phyloP scores from a whole-genome alignment of 2,113 vertebrate genomes.

The Tragelaphus buxtoni region DNA sequence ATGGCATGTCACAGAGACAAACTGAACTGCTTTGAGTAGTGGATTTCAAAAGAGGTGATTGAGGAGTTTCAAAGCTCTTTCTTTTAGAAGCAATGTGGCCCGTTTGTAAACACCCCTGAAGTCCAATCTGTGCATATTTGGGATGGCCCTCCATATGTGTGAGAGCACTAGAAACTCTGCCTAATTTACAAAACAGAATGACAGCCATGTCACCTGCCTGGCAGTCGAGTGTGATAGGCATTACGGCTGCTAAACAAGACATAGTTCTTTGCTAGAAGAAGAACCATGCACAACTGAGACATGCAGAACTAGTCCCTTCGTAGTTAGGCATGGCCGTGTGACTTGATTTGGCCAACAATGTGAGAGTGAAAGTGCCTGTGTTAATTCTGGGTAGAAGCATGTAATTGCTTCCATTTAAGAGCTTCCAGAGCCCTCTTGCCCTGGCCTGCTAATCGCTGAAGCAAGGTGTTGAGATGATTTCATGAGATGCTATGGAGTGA shows the following conservation, averaged over 20 bases:
- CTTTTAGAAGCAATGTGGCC: not conserved
- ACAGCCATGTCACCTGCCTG: not conserved
- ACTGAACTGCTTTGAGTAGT: not conserved
- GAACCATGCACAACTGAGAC: not conserved
- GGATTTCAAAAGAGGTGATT: not conserved
- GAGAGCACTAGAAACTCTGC: not conserved
- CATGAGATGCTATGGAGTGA: not conserved
- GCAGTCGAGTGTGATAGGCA: not conserved
- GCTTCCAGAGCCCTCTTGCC: not conserved
- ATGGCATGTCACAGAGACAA: not conserved
- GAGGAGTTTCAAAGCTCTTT: not conserved
- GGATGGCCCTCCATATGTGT: not conserved
- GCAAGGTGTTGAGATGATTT: not conserved
- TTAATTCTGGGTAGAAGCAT: not conserved
- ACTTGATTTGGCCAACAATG: not conserved
- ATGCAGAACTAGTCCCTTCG: not conserved
- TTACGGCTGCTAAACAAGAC: not conserved
- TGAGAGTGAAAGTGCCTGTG: not conserved
- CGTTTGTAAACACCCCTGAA: not conserved
- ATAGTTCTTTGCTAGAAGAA: not conserved
- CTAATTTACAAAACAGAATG: constrained; percentile 14
- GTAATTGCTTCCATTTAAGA: not conserved
- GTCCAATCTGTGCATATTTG: not conserved
- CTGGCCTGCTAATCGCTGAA: not conserved
- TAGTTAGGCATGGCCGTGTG: not conserved